Base-by-base conservation (phyloP, 2,888 invertebrate species). In the Campoletis raptor region DNA sequence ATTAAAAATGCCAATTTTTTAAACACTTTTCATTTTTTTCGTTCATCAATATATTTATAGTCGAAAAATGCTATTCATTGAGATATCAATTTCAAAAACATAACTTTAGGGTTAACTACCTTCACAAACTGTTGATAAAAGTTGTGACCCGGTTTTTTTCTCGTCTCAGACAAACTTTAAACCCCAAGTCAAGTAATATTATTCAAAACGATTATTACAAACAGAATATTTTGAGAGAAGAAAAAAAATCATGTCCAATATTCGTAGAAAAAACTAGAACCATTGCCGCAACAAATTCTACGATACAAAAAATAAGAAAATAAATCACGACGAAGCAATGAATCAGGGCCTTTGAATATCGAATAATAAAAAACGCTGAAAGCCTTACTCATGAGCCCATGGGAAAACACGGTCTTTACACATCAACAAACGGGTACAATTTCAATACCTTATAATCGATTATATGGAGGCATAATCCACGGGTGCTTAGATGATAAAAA, bases 341-440 rank as follows among this genome's bases (percentile, higher is more conserved):
- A 72, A 42, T 48, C 66, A 78, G 48, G 83, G 86, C 78, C 81
- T 85, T 78, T 79, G 37, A 72, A 70, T 73, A 79, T 84, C 30
- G 69, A 37, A 79, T 37, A 74, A 73, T 30, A 61, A 67, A 37
- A 76, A 21, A 54, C 18, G 45, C 12, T 52, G 61, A 61, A 76
- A 66, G 64, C 61, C 74, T 84, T 69, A 73, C 45, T 72, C 66
- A 37, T 64, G 15, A 66, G 57, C 67, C 73, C 67, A 67, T 12
- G 36, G 30, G 72, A 42, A 78, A 78, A 72, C 72, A 70, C 80
- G 57, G 45, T 81, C 66, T 64, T 70, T 67, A 72, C 80, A 76
- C 86, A 82, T 82, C 74, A 48, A 79, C 85, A 69, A 70, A 79
- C 79, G 70, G 81, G 79, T 82, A 83, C 61, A 81, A 81, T 84